phyloP scores from a whole-genome alignment of 2,113 vertebrate genomes.

The Suricata suricatta region DNA sequence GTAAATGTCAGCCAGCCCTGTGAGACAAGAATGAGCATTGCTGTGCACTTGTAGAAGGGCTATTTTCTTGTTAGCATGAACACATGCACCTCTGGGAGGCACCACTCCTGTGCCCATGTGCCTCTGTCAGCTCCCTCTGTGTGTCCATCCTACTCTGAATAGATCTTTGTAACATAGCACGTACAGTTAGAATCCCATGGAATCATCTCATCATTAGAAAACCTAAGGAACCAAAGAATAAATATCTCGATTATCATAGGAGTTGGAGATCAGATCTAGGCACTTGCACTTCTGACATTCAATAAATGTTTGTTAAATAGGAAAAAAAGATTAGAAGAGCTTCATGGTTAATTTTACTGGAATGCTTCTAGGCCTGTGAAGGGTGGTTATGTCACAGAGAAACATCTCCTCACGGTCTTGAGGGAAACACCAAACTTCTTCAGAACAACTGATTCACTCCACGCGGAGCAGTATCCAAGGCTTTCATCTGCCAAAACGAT shows the following conservation, averaged over 20 bases:
- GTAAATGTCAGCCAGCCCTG: not conserved
- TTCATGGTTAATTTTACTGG: not conserved
- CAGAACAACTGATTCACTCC: not conserved
- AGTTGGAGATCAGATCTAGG: not conserved
- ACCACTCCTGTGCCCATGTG: not conserved
- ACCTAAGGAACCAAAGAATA: not conserved
- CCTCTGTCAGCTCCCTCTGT: no score
- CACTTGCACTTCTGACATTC: not conserved
- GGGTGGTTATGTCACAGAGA: not conserved
- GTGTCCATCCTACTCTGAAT: fast-evolving
- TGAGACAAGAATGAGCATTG: not conserved
- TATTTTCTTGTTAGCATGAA: not conserved
- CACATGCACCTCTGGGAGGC: not conserved
- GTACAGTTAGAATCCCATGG: no score
- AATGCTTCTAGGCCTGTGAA: not conserved
- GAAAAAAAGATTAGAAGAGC: not conserved
- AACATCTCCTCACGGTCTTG: not conserved
- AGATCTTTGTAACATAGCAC: not conserved
- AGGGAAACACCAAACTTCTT: not conserved
- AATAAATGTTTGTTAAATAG: not conserved
- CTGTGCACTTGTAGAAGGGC: not conserved
- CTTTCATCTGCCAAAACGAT: not conserved
- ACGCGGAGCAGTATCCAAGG: not conserved
- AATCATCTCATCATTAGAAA: not conserved
- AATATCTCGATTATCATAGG: not conserved